A percentile compares a stretch with the other conserved stretches of the same genome.
These are phyloP conservation scores for Drosophila eugracilis DNA, from an alignment of 1,140 invertebrate species.

Conservation along the genomic window DNA sequence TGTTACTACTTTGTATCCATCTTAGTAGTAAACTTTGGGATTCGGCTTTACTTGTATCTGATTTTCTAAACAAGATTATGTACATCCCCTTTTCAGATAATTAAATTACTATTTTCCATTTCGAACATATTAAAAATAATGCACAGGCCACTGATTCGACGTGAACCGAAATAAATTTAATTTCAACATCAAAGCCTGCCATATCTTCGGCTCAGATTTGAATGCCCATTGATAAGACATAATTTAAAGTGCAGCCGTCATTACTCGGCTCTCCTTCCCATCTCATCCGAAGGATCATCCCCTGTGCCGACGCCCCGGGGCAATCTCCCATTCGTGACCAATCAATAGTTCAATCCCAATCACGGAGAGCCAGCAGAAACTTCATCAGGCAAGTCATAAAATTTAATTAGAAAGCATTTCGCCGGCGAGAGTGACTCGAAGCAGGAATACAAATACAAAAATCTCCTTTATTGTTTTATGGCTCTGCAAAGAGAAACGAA, in stretches of 20 bases:
- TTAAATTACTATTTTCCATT: too few species aligned
- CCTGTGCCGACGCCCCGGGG: slow-evolving; percentile 6
- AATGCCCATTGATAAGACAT: slow-evolving; percentile 16
- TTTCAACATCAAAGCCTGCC: not conserved
- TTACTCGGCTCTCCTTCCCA: slow-evolving; percentile 6
- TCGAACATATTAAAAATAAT: too few species aligned
- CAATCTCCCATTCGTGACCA: slow-evolving; percentile 33
- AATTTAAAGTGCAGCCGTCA: slow-evolving; percentile 29
- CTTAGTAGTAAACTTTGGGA: too few species aligned
- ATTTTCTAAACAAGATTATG: too few species aligned
- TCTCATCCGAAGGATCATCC: slow-evolving; percentile 35
- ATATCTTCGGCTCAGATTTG: not conserved
- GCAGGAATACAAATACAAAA: slow-evolving; percentile 54
- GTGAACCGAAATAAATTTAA: not conserved
- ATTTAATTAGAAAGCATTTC: slow-evolving; percentile 79
- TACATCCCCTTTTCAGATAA: too few species aligned
- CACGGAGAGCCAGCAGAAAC: slow-evolving; percentile 43
- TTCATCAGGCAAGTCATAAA: slow-evolving; percentile 76
- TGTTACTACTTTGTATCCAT: too few species aligned
- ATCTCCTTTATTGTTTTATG: slow-evolving; percentile 77
- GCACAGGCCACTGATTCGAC: not conserved
- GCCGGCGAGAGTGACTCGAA: slow-evolving; percentile 61
- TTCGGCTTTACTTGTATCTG: too few species aligned
- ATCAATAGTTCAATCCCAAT: slow-evolving; percentile 67
- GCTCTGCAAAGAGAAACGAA: slow-evolving; percentile 53